Evolutionary conservation across 2,113 vertebrate species (phyloP).

Genomic region (Pseudopodoces humilis): DNA sequence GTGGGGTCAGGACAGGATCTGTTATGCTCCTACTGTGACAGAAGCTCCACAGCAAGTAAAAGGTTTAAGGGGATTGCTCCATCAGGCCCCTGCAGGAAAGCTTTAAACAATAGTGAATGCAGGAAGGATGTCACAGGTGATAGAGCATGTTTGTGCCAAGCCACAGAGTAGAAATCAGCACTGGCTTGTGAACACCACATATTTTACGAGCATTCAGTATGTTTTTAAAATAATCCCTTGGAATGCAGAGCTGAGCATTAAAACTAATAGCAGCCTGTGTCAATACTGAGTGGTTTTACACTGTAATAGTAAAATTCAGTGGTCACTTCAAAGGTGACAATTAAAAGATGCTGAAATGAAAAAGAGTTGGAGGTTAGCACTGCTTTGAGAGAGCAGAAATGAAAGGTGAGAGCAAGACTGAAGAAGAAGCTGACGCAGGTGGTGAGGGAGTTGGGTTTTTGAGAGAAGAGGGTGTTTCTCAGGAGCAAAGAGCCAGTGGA

Average conservation of each 20-base stretch:
- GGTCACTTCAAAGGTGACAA: background rate
- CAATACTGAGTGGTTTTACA: background rate
- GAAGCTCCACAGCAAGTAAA: background rate
- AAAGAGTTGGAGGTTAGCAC: background rate
- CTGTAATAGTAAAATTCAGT: background rate
- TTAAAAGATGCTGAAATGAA: background rate
- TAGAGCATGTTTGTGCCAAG: background rate
- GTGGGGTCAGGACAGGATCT: background rate
- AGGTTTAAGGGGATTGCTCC: background rate
- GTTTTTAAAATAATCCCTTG: background rate
- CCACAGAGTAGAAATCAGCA: background rate
- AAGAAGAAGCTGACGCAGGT: background rate
- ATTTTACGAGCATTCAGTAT: background rate
- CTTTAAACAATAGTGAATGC: background rate
- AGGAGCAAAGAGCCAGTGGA: no score
- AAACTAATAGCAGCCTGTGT: background rate
- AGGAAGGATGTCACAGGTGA: slow-evolving; percentile 1
- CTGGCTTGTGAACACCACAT: background rate
- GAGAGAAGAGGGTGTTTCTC: background rate
- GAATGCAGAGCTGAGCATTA: background rate
- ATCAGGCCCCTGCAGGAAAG: background rate
- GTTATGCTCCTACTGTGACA: background rate
- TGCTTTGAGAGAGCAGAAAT: background rate
- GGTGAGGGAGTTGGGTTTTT: background rate
- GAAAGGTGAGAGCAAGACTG: background rate